phyloP scores from a whole-genome alignment of 2,888 invertebrate genomes.

The Escarpia spicata region DNA sequence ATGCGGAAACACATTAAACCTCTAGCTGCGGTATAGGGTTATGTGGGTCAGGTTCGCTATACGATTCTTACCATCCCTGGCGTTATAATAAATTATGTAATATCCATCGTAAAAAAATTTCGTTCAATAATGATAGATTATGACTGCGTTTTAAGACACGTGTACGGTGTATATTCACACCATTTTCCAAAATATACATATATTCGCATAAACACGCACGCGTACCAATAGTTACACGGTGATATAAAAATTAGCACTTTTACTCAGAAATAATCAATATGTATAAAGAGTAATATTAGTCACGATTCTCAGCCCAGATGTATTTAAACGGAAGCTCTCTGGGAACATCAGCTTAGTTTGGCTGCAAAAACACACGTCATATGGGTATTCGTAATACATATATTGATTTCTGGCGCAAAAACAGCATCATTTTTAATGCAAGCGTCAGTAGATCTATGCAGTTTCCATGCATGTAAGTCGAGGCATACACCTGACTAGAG shows the following conservation, averaged over 20 bases:
- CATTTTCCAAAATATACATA: background rate
- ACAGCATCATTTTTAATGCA: background rate
- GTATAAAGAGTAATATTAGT: background rate
- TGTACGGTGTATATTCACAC: background rate
- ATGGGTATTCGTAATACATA: background rate
- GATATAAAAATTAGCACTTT: background rate
- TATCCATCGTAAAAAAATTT: background rate
- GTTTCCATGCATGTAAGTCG: background rate
- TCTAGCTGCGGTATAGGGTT: background rate
- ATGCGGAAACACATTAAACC: background rate
- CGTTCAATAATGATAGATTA: background rate
- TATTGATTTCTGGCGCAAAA: background rate
- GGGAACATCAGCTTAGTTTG: background rate
- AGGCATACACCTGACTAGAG: background rate
- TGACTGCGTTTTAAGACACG: background rate
- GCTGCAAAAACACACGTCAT: background rate
- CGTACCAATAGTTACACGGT: conserved; percentile 14
- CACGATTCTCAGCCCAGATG: background rate
- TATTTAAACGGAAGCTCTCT: background rate
- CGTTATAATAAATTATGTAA: background rate
- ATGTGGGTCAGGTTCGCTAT: background rate
- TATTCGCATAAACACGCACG: background rate
- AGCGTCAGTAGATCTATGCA: background rate
- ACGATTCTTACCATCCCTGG: background rate
- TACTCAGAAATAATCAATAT: background rate